These are phyloP conservation scores for Channa argus DNA, from an alignment of 2,113 vertebrate genomes.

Conservation along the genomic window DNA sequence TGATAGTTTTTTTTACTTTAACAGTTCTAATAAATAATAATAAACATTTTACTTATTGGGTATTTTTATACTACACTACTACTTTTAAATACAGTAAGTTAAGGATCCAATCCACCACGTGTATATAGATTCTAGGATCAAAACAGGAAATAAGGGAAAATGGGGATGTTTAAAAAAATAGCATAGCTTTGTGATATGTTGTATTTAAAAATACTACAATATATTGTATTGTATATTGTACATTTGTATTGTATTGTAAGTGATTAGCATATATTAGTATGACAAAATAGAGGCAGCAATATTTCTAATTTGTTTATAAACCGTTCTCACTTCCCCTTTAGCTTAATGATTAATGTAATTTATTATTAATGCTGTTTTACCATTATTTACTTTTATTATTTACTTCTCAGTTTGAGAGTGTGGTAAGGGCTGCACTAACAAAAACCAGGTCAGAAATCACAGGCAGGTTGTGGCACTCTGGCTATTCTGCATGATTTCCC, in stretches of 20 bases:
- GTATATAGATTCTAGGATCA: neutral
- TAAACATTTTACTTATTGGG: too few relatives aligned
- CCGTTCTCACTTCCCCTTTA: neutral
- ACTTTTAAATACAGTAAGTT: too few relatives aligned
- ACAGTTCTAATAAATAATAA: too few relatives aligned
- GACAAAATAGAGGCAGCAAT: neutral
- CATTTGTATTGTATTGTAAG: neutral
- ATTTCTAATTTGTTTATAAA: neutral
- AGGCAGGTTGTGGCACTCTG: slow-evolving; percentile 9
- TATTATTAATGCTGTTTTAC: slow-evolving; percentile 19
- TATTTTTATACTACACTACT: too few relatives aligned
- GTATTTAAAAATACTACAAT: too few relatives aligned
- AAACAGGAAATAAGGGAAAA: neutral
- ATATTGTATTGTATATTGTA: too few relatives aligned
- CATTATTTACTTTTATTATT: slow-evolving; percentile 30
- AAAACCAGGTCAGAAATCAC: slow-evolving; percentile 61
- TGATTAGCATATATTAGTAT: neutral
- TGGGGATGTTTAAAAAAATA: too few relatives aligned
- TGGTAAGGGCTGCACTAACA: slow-evolving; percentile 25
- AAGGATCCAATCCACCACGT: neutral
- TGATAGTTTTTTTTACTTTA: too few relatives aligned
- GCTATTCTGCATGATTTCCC: slow-evolving; percentile 40
- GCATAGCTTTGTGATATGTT: neutral
- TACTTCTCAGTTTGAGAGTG: slow-evolving; percentile 9
- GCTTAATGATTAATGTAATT: neutral